Base-by-base conservation (phyloP, 2,113 vertebrate genomes). In the Chloebia gouldiae region DNA sequence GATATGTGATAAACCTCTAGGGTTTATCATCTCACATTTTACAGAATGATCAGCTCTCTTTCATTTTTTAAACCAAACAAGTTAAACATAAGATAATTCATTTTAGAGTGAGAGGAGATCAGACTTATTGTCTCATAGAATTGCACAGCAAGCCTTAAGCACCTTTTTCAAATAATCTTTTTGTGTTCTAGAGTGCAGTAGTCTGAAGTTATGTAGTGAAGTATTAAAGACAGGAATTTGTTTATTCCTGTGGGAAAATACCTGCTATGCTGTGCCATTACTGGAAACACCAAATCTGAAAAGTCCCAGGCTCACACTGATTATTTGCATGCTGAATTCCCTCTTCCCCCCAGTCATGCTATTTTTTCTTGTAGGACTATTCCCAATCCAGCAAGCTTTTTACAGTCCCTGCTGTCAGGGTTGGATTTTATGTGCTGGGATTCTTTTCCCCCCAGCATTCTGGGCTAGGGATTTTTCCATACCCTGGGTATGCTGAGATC, bases 381-480 rank as follows among this genome's bases (percentile, higher is more conserved):
- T 78, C 69, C 44, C 16, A 92, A 10, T 33, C 22, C 45, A 75
- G 31, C 5, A 49, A 84, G 19, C 1, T 89, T 91, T 91, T 92
- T 31, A 63, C 31, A 84, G 51, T 39, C 87, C 16, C 15, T 81
- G 18, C 7, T 70, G 0, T 31, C 0, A 0, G 35, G 21, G 16
- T 39, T 84, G 35, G 44, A 59, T 86, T 83, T 83, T 81, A 30
- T 73, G 25, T 39, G 13, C 28, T 90, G 18, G 4, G 1, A 60
- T 25, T 37, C 9, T 4, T n/a, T 73, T 85, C 54, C 8, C 20
- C 31, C 5, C 23, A 39, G 8, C 7, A 40, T 66, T 92, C 27
- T 25, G 6, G 0, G 4, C 28, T 60, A 39, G 33, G 87, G n/a
- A 54, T 54, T 78, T 88, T 92, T 91, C 60, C 19, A 30, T 78